A percentile compares a stretch with the other conserved stretches of the same genome.
phyloP scores from a whole-genome alignment of 2,113 vertebrate genomes.

The Ardeotis arabs region DNA sequence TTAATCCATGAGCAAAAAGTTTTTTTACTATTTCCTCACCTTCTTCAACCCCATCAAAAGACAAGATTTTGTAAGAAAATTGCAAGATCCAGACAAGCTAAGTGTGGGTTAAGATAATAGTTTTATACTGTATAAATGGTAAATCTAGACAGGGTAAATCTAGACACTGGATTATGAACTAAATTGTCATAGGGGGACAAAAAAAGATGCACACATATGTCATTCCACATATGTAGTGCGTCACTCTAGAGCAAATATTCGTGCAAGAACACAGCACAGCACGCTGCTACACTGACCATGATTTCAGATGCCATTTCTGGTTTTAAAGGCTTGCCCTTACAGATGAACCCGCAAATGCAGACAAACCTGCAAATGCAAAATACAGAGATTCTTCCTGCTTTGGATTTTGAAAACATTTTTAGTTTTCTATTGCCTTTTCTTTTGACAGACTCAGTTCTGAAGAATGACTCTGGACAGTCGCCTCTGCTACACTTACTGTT shows the following conservation, averaged over 20 bases:
- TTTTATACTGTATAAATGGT: background rate
- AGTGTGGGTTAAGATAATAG: background rate
- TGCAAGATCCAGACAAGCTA: background rate
- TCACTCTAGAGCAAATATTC: background rate
- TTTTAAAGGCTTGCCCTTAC: background rate
- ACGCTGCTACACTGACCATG: rapidly evolving
- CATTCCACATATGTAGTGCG: background rate
- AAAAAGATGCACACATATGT: rapidly evolving
- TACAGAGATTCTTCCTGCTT: background rate
- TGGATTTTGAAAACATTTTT: background rate
- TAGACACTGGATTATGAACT: background rate
- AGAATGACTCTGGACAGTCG: background rate
- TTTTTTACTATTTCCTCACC: background rate
- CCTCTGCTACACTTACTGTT: background rate
- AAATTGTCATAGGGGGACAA: background rate
- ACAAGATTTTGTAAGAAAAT: background rate
- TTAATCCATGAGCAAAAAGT: background rate
- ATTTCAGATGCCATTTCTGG: background rate
- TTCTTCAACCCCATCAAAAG: background rate
- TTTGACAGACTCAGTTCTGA: background rate
- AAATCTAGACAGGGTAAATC: background rate
- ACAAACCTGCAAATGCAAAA: background rate
- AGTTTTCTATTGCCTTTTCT: background rate
- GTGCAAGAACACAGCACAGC: background rate
- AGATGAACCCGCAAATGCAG: background rate